phyloP scores from a whole-genome alignment of 2,888 invertebrate genomes.

The Scaptomyza caliginosa region DNA sequence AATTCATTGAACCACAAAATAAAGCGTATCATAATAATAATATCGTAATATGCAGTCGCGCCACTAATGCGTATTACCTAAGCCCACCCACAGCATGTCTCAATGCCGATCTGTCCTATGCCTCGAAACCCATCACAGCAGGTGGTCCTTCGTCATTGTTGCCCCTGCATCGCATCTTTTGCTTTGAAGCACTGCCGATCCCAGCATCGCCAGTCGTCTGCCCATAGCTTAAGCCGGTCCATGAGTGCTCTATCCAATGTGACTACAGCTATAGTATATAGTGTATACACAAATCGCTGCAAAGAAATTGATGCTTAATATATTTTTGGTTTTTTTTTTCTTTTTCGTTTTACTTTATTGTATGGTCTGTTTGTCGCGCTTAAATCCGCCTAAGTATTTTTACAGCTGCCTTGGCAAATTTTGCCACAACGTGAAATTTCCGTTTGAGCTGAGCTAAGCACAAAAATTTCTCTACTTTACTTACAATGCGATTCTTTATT shows the following conservation, averaged over 20 bases:
- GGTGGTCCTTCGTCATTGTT: constrained; percentile 59
- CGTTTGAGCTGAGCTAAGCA: constrained; percentile 79
- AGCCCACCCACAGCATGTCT: constrained; percentile 62
- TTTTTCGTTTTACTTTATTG: constrained; percentile 24
- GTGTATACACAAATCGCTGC: background rate
- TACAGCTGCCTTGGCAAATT: constrained; percentile 58
- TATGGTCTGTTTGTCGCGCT: constrained; percentile 71
- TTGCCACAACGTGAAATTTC: constrained; percentile 71
- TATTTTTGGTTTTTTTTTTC: constrained; percentile 19
- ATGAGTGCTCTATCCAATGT: constrained; percentile 19
- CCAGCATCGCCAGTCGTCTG: constrained; percentile 40
- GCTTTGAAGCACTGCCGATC: constrained; percentile 61
- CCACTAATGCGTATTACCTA: constrained; percentile 82
- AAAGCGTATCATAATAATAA: constrained; percentile 83
- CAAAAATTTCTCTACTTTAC: constrained; percentile 74
- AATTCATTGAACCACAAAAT: constrained; percentile 82
- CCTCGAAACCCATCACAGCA: constrained; percentile 47
- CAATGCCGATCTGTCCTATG: constrained; percentile 3
- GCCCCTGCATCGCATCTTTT: constrained; percentile 41
- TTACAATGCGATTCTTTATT: constrained; percentile 68
- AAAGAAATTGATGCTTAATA: too few species aligned
- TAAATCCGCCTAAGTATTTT: constrained; percentile 77
- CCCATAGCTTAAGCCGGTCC: constrained; percentile 25
- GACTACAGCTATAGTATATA: too few species aligned
- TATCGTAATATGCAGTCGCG: constrained; percentile 80